A percentile compares a stretch with the other conserved stretches of the same genome.
Evolutionary conservation across 2,797 vertebrate species (phyloP).

Genomic region (Petrocephalus schoutedeni): DNA sequence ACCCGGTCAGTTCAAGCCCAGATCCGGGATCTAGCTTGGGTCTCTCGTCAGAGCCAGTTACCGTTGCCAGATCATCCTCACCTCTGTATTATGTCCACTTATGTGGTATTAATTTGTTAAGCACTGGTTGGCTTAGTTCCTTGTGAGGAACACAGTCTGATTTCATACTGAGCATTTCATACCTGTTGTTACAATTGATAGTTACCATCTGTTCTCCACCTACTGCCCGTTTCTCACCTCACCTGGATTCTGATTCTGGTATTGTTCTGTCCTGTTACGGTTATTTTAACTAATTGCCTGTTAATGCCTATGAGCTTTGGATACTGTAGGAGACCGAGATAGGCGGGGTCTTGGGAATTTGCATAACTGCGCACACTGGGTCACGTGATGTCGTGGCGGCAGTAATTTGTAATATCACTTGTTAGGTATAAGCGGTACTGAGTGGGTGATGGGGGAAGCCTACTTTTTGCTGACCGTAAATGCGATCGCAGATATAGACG

Average conservation of each 20-base stretch:
- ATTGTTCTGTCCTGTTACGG: not conserved
- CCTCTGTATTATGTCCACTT: not conserved
- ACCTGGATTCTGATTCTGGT: not conserved
- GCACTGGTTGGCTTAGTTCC: not conserved
- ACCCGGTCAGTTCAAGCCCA: not conserved
- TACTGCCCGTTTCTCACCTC: not conserved
- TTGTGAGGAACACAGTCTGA: not conserved
- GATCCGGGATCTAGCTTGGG: not conserved
- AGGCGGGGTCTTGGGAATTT: too few relatives aligned
- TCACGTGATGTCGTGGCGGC: too few relatives aligned
- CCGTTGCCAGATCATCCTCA: not conserved
- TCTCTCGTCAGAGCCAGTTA: not conserved
- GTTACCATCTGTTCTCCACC: not conserved
- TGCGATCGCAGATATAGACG: too few relatives aligned
- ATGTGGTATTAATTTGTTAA: not conserved
- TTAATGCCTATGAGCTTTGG: not conserved
- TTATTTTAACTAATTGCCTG: not conserved
- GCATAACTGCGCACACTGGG: too few relatives aligned
- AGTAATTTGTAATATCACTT: too few relatives aligned
- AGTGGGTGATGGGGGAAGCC: too few relatives aligned
- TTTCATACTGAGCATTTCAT: not conserved
- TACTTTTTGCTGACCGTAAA: too few relatives aligned
- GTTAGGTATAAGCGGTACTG: too few relatives aligned
- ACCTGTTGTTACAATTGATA: not conserved
- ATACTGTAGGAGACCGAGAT: not conserved